Percentiles rank a stretch among this genome's conserved stretches.
These are phyloP conservation scores for Acrocyrtus sp. DNA, from an alignment of 2,888 invertebrate species.

Conservation along the genomic window DNA sequence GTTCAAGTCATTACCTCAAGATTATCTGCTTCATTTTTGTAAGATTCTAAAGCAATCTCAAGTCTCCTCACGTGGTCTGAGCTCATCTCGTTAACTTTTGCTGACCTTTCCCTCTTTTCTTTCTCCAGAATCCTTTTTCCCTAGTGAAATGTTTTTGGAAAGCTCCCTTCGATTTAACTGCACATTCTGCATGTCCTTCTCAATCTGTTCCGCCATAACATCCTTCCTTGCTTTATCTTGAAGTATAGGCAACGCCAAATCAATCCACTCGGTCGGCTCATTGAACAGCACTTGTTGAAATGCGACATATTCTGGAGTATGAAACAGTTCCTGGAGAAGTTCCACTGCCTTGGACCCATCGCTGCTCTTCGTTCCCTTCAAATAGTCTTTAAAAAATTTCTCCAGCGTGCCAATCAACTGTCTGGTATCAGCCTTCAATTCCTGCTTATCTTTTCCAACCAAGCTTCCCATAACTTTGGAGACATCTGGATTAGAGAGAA, in stretches of 20 bases:
- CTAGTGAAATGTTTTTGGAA: conserved; percentile 5
- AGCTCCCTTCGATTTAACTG: conserved; percentile 16
- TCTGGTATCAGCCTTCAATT: conserved; percentile 5
- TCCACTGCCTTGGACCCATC: conserved; percentile 9
- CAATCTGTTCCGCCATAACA: background rate
- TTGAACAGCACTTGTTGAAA: conserved; percentile 17
- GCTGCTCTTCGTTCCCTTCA: background rate
- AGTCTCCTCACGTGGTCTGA: conserved; percentile 18
- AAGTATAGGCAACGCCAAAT: background rate
- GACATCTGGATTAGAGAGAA: conserved; percentile 5
- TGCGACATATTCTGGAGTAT: conserved; percentile 22
- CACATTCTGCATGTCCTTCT: conserved; percentile 8
- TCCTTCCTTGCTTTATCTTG: conserved; percentile 7
- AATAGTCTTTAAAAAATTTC: conserved; percentile 7
- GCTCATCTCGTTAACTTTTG: conserved; percentile 1
- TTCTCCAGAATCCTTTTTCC: conserved; percentile 17
- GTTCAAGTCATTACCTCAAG: conserved; percentile 15
- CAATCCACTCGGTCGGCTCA: conserved; percentile 8
- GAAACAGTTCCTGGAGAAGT: conserved; percentile 10
- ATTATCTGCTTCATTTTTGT: conserved; percentile 16
- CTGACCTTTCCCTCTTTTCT: background rate
- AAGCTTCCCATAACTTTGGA: conserved; percentile 14
- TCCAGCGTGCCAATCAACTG: conserved; percentile 1
- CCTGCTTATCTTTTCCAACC: conserved; percentile 10
- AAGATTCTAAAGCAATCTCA: conserved; percentile 11